phyloP scores from a whole-genome alignment of 2,113 vertebrate genomes.

The Rhadina sibilatrix region DNA sequence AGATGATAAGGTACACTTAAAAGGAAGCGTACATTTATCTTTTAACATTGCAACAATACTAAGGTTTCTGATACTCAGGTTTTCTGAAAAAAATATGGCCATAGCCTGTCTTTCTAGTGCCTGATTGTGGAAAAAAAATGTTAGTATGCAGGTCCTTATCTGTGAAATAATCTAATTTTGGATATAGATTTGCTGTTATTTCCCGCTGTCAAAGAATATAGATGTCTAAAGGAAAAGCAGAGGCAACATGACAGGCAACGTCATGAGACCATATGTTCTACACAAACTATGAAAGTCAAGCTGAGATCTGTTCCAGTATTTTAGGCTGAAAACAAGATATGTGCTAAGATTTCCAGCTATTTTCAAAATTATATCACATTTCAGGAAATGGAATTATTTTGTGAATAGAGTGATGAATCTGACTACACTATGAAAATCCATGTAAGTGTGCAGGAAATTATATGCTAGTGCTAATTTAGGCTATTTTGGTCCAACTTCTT shows the following conservation, averaged over 20 bases:
- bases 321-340: neutral
- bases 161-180: neutral
- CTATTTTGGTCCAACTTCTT: neutral
- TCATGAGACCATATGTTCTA: neutral
- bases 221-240: neutral
- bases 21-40: neutral
- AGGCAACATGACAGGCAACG: neutral
- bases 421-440: neutral
- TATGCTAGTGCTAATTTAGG: neutral
- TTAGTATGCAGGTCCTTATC: neutral
- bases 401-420: neutral
- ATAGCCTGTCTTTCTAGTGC: neutral
- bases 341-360: neutral
- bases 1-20: neutral
- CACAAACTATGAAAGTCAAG: neutral
- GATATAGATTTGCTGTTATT: neutral
- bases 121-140: neutral
- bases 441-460: neutral
- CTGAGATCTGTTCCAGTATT: neutral
- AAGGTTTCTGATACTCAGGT: neutral
- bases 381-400: neutral
- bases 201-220: neutral
- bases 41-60: neutral
- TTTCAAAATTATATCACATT: neutral
- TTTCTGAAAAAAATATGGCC: neutral